Base-by-base conservation (phyloP, 2,888 invertebrate genomes). In the Standfussiana lucernea region DNA sequence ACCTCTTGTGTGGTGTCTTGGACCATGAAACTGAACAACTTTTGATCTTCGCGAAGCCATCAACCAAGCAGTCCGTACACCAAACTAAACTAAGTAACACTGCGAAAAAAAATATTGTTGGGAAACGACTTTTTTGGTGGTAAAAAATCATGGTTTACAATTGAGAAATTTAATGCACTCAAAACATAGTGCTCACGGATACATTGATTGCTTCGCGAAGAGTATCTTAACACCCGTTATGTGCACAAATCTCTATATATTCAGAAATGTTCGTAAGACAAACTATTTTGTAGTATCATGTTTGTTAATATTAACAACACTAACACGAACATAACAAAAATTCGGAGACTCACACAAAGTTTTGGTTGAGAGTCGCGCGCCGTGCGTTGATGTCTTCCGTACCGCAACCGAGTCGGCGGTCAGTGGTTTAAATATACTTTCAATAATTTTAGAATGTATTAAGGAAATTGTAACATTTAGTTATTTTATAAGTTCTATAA, bases 301-400 rank as follows among this genome's bases (percentile, higher is more conserved):
- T 28, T 45, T 59, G 56, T 28, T 2, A 28, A 21, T 8, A 24
- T 28, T 32, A 24, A 18, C 15, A 62, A 53, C 28, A 75, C 8
- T 28, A 66, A 13, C n/a, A 28, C 6, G 37, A 24, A 18, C 21
- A 53, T 50, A 32, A 35, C 37, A 32, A 56, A 45, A 21, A n/a
- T 21, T 45, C 24, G 3, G 8, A 40, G n/a, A 15, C 21, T 10
- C 42, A 61, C 21, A 35, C 24, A n/a, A 10, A n/a, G 24, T 5
- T 24, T 35, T 28, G 15, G 2, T 62, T 4, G 4, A 15, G 42
- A n/a, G 1, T n/a, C 13, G 15, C 32, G 32, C 32, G 72, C 15
- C 15, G n/a, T 47, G 53, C 80, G 78, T 80, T 64, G 47, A 62
- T 77, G 80, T 77, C 32, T 77, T 72, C 53, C n/a, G 15, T 45